Conservation (phyloP, 2,797 vertebrate genomes). For the Peromyscus attwateri region DNA sequence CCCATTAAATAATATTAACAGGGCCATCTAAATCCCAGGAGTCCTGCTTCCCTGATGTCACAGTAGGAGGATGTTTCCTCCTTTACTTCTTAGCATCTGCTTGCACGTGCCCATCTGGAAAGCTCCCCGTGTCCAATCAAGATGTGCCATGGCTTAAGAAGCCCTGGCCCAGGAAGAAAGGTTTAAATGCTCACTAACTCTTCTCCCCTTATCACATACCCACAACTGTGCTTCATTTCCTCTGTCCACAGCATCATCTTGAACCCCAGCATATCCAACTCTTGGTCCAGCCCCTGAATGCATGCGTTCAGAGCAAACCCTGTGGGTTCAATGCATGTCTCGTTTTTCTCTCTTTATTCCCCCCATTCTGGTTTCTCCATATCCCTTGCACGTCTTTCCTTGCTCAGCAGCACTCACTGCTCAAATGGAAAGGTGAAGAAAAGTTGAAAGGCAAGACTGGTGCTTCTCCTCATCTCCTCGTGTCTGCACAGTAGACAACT, state of each 20-base stretch:
- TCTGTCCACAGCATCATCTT: neutral
- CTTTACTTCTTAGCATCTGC: neutral
- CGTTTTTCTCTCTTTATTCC: neutral
- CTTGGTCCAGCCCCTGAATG: neutral
- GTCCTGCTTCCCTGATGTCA: neutral
- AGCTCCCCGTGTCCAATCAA: neutral
- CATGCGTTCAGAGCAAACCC: neutral
- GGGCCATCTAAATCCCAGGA: neutral
- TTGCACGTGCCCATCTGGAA: neutral
- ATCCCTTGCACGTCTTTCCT: neutral
- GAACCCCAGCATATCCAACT: neutral
- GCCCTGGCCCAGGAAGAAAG: neutral
- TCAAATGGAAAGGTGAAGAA: constrained; percentile 1
- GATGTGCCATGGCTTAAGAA: neutral
- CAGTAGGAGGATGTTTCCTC: neutral
- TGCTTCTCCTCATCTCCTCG: neutral
- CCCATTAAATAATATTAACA: neutral
- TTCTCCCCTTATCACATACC: neutral
- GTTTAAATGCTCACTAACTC: neutral
- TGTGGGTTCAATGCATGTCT: neutral
- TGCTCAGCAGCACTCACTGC: neutral
- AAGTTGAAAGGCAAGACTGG: neutral
- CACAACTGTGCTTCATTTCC: neutral
- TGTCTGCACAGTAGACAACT: neutral
- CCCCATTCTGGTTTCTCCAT: neutral